Conservation (phyloP, 2,888 invertebrate genomes). For the Zygaena filipendulae region DNA sequence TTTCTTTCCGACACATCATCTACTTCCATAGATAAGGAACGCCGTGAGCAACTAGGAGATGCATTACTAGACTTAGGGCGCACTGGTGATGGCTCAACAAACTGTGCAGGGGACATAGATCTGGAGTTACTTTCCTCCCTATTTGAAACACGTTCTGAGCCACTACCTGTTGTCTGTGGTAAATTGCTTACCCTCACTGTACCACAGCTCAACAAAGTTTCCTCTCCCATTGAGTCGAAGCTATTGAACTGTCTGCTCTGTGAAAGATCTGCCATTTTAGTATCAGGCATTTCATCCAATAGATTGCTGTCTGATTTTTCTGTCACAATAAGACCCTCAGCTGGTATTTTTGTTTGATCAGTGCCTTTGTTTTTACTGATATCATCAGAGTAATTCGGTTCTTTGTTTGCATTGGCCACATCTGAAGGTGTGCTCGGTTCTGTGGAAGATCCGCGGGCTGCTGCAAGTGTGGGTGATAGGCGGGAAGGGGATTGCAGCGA, state of each 20-base stretch:
- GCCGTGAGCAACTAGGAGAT: slow-evolving; percentile 57
- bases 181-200: slow-evolving; percentile 49
- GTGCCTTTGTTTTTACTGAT: slow-evolving; percentile 41
- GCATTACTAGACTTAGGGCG: slow-evolving; percentile 40
- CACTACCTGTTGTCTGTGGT: slow-evolving; percentile 43
- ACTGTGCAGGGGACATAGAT: slow-evolving; percentile 56
- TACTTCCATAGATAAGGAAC: slow-evolving; percentile 60
- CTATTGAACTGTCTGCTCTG: slow-evolving; percentile 60
- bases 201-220: slow-evolving; percentile 53
- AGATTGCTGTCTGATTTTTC: slow-evolving; percentile 58
- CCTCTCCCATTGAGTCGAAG: slow-evolving; percentile 61
- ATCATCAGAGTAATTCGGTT: slow-evolving; percentile 43
- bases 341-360: slow-evolving; percentile 47
- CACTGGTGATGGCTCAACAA: slow-evolving; percentile 56
- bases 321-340: slow-evolving; percentile 58
- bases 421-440: slow-evolving; percentile 39
- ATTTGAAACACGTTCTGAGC: slow-evolving; percentile 40
- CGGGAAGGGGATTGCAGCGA: slow-evolving; percentile 26
- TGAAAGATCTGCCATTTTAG: slow-evolving; percentile 62
- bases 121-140: slow-evolving; percentile 55
- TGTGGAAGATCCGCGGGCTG: slow-evolving; percentile 32
- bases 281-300: slow-evolving; percentile 60
- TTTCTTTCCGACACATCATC: slow-evolving; percentile 57
- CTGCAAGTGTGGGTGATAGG: slow-evolving; percentile 30
- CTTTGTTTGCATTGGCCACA: slow-evolving; percentile 40